phyloP scores from a whole-genome alignment of 2,113 vertebrate genomes.

The Oryzias curvinotus region DNA sequence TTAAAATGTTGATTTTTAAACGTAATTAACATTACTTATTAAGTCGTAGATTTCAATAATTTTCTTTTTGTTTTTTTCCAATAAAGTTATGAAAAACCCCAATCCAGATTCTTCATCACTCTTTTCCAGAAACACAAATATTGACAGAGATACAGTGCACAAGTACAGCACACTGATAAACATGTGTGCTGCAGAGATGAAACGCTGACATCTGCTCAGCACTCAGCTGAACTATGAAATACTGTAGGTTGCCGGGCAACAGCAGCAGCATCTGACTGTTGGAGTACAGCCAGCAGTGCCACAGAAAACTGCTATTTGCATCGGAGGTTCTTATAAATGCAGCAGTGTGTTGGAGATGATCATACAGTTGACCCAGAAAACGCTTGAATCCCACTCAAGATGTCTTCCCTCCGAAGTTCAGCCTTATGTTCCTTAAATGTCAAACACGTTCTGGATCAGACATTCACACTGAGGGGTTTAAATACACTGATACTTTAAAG shows the following conservation, averaged over 20 bases:
- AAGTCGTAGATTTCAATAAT: not conserved
- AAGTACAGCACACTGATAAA: conserved; percentile 4
- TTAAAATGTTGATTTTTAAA: not conserved
- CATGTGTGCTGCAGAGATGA: conserved; percentile 45
- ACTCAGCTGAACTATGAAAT: conserved; percentile 75
- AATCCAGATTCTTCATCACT: not conserved
- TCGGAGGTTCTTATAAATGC: conserved; percentile 50
- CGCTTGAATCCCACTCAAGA: not conserved
- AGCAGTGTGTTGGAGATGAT: conserved; percentile 20
- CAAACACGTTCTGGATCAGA: not conserved
- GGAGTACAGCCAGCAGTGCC: conserved; percentile 68
- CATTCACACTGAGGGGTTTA: not conserved
- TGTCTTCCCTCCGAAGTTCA: not conserved
- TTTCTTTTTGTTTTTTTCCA: not conserved
- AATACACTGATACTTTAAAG: conserved; percentile 2
- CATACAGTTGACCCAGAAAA: conserved; percentile 11
- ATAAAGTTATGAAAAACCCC: not conserved
- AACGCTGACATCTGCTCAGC: conserved; percentile 68
- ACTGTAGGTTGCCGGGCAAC: conserved; percentile 82
- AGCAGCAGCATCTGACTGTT: conserved; percentile 74
- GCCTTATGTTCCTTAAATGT: not conserved
- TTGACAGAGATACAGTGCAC: not conserved
- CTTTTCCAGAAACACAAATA: conserved; percentile 4
- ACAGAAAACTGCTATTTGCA: conserved; percentile 70
- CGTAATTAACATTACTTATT: not conserved